Percentiles rank a stretch among this genome's conserved stretches.
Conservation (phyloP, 2,113 vertebrate genomes). For the Rhynchomys soricoides region DNA sequence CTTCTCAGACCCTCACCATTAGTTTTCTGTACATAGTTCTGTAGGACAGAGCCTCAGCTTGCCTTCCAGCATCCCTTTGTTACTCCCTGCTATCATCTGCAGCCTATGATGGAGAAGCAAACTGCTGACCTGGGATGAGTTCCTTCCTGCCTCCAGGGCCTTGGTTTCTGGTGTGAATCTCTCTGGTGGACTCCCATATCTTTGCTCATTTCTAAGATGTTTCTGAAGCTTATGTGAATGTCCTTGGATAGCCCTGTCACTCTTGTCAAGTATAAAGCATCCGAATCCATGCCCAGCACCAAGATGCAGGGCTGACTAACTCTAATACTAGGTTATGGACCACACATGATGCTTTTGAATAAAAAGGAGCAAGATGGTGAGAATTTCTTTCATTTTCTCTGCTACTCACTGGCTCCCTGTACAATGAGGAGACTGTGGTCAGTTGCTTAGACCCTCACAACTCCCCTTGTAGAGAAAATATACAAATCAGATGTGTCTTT, state of each 20-base stretch:
- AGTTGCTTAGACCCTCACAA: not conserved
- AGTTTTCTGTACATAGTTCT: not conserved
- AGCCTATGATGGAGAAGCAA: not conserved
- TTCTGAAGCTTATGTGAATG: not conserved
- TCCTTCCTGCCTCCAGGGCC: not conserved
- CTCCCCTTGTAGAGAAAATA: not conserved
- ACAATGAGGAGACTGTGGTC: not conserved
- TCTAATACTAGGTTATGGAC: not conserved
- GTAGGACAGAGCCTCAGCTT: not conserved
- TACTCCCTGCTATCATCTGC: not conserved
- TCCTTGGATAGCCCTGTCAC: accelerated
- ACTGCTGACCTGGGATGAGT: not conserved
- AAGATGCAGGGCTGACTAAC: accelerated
- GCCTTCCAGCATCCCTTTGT: not conserved
- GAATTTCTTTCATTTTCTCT: not conserved
- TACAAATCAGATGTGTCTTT: not conserved
- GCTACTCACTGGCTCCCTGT: not conserved
- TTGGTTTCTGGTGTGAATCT: accelerated
- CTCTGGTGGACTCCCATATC: too few species aligned
- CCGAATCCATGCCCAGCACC: not conserved
- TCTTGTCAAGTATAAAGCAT: not conserved
- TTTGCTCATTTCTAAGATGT: not conserved
- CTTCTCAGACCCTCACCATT: not conserved
- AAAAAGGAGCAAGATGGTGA: not conserved
- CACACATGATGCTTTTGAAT: too few species aligned